A percentile compares a stretch with the other conserved stretches of the same genome.
These are phyloP conservation scores for Pseudocheirus occidentalis DNA, from an alignment of 2,797 vertebrate genomes.

Conservation along the genomic window DNA sequence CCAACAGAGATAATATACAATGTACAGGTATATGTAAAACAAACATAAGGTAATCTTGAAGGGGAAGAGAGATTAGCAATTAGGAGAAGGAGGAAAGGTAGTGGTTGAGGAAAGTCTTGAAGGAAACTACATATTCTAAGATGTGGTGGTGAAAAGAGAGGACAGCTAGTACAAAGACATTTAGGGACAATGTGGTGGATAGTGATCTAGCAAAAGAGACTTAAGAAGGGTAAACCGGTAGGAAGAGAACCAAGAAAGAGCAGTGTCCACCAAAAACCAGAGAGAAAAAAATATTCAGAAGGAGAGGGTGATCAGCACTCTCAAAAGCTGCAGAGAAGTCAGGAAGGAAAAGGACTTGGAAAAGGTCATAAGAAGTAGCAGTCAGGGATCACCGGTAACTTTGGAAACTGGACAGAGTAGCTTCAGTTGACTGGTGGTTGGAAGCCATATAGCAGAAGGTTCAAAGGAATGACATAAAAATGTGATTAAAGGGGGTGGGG, in stretches of 20 bases:
- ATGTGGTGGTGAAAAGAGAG: neutral
- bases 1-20: neutral
- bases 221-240: neutral
- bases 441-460: neutral
- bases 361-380: neutral
- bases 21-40: neutral
- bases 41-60: neutral
- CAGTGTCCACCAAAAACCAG: neutral
- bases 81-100: neutral
- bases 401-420: neutral
- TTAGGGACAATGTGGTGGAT: neutral
- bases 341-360: neutral
- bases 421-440: neutral
- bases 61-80: neutral
- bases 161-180: neutral
- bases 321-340: neutral
- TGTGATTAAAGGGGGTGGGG: no score
- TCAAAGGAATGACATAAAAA: neutral
- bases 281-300: neutral
- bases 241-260: neutral
- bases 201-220: neutral
- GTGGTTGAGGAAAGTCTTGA: neutral
- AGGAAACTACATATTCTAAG: neutral
- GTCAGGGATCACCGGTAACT: neutral
- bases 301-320: neutral